phyloP scores from a whole-genome alignment of 2,113 vertebrate species.

The Sinosuthora webbiana region DNA sequence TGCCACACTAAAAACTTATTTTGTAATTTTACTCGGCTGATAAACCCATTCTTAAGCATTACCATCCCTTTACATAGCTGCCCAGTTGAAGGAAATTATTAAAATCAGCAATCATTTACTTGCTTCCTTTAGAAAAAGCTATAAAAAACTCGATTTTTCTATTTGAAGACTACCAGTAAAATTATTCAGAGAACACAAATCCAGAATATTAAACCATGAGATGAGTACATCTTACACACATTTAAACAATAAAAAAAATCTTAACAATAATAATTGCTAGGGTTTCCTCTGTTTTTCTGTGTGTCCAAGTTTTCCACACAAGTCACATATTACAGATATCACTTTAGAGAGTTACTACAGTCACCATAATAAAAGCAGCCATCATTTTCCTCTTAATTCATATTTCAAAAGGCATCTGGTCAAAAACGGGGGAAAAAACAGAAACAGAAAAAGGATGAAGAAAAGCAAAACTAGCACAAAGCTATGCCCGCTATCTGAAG shows the following conservation, averaged over 20 bases:
- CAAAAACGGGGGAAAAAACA: background rate
- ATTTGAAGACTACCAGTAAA: background rate
- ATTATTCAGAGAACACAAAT: background rate
- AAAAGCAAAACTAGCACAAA: background rate
- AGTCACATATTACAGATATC: background rate
- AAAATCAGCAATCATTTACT: constrained; percentile 6
- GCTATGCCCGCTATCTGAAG: constrained; percentile 16
- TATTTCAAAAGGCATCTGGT: background rate
- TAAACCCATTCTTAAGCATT: background rate
- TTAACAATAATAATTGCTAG: background rate
- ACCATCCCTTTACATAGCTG: background rate
- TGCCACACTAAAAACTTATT: background rate
- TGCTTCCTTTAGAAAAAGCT: background rate
- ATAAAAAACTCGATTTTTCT: background rate
- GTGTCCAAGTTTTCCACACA: background rate
- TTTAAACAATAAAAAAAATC: background rate
- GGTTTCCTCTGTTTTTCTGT: background rate
- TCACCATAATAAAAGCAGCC: background rate
- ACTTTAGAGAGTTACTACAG: background rate
- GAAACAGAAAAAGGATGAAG: background rate
- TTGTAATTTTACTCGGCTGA: background rate
- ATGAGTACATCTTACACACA: background rate
- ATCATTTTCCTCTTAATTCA: background rate
- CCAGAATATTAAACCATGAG: background rate
- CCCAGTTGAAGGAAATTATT: background rate